Evolutionary conservation across 2,888 invertebrate species (phyloP).

Genomic region (Cheilosia variabilis): DNA sequence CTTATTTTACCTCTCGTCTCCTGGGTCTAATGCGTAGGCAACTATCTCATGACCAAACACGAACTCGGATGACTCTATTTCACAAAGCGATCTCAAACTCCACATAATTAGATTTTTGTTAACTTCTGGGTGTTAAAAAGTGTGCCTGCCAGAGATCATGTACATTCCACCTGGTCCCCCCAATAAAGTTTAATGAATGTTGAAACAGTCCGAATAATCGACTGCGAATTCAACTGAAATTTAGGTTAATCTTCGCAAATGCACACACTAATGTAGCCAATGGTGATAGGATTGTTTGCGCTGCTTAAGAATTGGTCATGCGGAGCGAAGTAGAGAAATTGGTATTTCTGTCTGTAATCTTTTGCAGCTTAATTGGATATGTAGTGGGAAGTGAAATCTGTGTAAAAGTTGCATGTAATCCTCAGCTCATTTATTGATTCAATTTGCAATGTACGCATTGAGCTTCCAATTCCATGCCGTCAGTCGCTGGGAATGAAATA

Average conservation of each 20-base stretch:
- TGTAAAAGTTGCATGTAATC: slow-evolving; percentile 44
- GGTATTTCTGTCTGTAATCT: slow-evolving; percentile 33
- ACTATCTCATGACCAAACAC: too few species aligned
- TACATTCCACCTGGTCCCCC: slow-evolving; percentile 15
- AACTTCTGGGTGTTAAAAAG: not conserved
- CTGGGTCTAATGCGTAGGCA: too few species aligned
- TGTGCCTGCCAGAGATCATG: not conserved
- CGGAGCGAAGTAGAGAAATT: slow-evolving; percentile 24
- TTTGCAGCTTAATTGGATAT: slow-evolving; percentile 38
- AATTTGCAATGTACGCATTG: not conserved
- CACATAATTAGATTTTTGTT: not conserved
- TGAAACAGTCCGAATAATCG: slow-evolving; percentile 3
- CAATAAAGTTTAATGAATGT: slow-evolving; percentile 5
- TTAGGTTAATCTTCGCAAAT: slow-evolving; percentile 37
- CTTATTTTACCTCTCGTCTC: too few species aligned
- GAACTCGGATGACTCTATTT: too few species aligned
- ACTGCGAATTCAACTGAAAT: slow-evolving; percentile 21
- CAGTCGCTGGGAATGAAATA: not conserved
- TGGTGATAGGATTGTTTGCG: slow-evolving; percentile 18
- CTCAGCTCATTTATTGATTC: slow-evolving; percentile 40
- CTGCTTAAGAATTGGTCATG: slow-evolving; percentile 50
- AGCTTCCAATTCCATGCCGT: not conserved
- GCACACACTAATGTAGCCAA: not conserved
- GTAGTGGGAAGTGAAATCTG: slow-evolving; percentile 22
- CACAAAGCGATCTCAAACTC: too few species aligned